These are phyloP conservation scores for Drosophila azteca DNA, from an alignment of 1,140 invertebrate genomes.

Conservation along the genomic window DNA sequence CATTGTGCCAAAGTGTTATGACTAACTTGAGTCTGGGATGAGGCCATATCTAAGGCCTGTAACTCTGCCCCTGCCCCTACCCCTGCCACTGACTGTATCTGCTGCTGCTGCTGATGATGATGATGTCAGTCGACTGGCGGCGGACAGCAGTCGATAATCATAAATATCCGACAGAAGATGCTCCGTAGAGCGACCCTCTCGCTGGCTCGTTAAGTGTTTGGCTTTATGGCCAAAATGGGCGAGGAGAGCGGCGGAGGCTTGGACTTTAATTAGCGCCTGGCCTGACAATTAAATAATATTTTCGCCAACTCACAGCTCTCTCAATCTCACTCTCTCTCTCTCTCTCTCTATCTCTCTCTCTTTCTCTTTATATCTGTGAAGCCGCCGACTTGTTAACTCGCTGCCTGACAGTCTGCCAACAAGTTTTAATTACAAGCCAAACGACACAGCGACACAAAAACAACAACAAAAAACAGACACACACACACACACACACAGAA, in stretches of 20 bases:
- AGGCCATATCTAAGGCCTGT: slow-evolving; percentile 1
- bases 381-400: slow-evolving; percentile 79
- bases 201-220: slow-evolving; percentile 69
- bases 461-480: slow-evolving; percentile 27
- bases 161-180: slow-evolving; percentile 65
- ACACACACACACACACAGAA: slow-evolving; percentile 1
- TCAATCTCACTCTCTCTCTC: neutral
- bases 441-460: slow-evolving; percentile 26
- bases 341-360: neutral
- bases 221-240: slow-evolving; percentile 70
- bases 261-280: slow-evolving; percentile 75
- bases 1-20: slow-evolving; percentile 52
- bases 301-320: slow-evolving; percentile 51
- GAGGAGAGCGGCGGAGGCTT: slow-evolving; percentile 41
- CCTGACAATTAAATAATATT: slow-evolving; percentile 80
- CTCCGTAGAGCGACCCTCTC: slow-evolving; percentile 37
- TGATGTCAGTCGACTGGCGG: slow-evolving; percentile 62
- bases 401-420: slow-evolving; percentile 79
- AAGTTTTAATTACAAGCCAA: slow-evolving; percentile 75
- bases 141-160: slow-evolving; percentile 69
- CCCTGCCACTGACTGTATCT: neutral
- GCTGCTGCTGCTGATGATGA: slow-evolving; percentile 41
- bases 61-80: slow-evolving; percentile 10
- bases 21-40: slow-evolving; percentile 51
- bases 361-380: slow-evolving; percentile 34